Evolutionary conservation across 2,113 vertebrate genomes (phyloP).

Genomic region (Trogon melanurus): DNA sequence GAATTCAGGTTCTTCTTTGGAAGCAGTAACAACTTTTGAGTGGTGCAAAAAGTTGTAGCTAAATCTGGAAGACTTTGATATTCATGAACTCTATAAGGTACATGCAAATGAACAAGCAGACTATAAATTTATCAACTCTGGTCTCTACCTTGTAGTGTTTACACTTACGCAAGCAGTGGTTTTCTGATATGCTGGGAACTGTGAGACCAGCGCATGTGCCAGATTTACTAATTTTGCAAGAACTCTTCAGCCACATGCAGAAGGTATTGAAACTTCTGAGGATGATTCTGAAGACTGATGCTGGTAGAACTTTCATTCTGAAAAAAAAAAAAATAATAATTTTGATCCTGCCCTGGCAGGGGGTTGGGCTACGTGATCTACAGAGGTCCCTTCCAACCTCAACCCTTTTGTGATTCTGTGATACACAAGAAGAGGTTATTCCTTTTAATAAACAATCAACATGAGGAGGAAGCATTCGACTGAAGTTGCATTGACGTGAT

Average conservation of each 20-base stretch:
- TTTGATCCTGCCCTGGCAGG: too few relatives aligned
- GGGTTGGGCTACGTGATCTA: too few relatives aligned
- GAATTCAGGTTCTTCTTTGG: constrained; percentile 92
- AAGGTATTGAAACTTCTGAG: constrained; percentile 78
- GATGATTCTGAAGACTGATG: constrained; percentile 86
- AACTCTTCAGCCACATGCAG: too few relatives aligned
- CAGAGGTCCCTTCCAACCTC: too few relatives aligned
- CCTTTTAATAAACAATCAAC: neutral
- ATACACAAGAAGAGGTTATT: neutral
- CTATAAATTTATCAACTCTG: too few relatives aligned
- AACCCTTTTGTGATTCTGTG: too few relatives aligned
- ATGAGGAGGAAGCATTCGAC: neutral
- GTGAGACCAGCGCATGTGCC: too few relatives aligned
- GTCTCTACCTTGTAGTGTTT: too few relatives aligned
- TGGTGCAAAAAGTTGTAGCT: constrained; percentile 94
- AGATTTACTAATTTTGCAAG: too few relatives aligned
- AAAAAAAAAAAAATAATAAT: constrained; percentile 2
- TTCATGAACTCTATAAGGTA: constrained; percentile 94
- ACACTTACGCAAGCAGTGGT: too few relatives aligned
- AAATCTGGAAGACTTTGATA: constrained; percentile 95
- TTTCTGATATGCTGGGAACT: too few relatives aligned
- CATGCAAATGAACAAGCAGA: constrained; percentile 87
- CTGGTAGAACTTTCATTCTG: constrained; percentile 71
- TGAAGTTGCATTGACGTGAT: accelerated
- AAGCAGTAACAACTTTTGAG: constrained; percentile 94